Base-by-base conservation (phyloP, 1,140 invertebrate genomes). In the Philotrypesis tridentata region DNA sequence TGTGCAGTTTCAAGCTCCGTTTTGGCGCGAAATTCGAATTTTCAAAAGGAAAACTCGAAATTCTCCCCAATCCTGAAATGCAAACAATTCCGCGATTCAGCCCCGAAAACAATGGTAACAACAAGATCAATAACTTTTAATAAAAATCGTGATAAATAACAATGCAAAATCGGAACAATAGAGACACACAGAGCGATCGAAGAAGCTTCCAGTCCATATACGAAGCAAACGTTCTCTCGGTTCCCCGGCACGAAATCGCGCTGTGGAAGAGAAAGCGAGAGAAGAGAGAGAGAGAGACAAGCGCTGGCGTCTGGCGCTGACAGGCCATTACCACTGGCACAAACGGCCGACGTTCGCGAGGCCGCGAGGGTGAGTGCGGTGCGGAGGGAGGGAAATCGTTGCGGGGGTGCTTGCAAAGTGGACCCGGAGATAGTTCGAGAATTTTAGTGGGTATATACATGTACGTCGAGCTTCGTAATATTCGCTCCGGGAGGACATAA, bases 271-370 rank as follows among this genome's bases (percentile, higher is more conserved):
- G 67, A 70, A 7, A 14, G 31, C 7, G 23, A 48, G n/a, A 78
- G 80, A 79, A n/a, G 60, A 68, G 27, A 63, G 79, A 65, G 65
- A 80, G 40, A 87, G 29, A 37, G 25, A 23, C 0, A 27, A 25
- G 12, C 14, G 21, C 6, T 23, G 81, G 82, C 82, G 87, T 88
- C 89, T 90, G 89, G 70, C 82, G 27, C 82, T 90, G 89, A 90
- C 89, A 90, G 89, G 83, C 89, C 89, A 90, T 90, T 90, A 90
- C 88, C 88, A 90, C 88, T 89, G 88, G 70, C 86, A 88, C 85
- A 87, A 88, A 89, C 87, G 86, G 85, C 84, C 37, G 48, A 3
- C 48, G 21, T 8, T 55, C 48, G 85, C 67, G 71, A 81, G 65
- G 73, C 55, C 6, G 84, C 70, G 85, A 65, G 81, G 80, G 82